Percentiles rank a stretch among this genome's conserved stretches.
Evolutionary conservation across 53 echinoderm and acorn worm species (phyloP).

Genomic region (Arbacia lixula): DNA sequence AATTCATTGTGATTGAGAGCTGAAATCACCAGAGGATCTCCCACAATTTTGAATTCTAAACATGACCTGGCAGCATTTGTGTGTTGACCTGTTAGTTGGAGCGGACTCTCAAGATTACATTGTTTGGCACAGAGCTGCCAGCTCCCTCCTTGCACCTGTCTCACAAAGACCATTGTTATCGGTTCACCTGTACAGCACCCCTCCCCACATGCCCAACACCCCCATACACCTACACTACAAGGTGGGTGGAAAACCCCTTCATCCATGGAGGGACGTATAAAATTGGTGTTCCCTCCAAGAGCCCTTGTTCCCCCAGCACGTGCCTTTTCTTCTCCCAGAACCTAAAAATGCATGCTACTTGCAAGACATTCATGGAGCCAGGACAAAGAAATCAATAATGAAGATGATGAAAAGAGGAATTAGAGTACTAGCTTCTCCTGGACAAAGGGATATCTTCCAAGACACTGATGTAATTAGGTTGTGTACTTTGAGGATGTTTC

Average conservation of each 20-base stretch:
- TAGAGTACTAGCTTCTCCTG: background rate
- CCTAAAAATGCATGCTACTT: constrained; percentile 24
- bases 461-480: background rate
- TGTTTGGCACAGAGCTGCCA: background rate
- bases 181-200: constrained; percentile 47
- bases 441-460: background rate
- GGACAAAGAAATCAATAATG: constrained; percentile 48
- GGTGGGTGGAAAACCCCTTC: too few species aligned
- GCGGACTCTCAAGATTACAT: constrained; percentile 27
- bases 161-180: constrained; percentile 2
- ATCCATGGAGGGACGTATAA: background rate
- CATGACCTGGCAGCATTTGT: constrained; percentile 42
- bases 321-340: constrained; percentile 42
- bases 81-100: constrained; percentile 17
- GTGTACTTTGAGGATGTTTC: too few species aligned
- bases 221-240: background rate
- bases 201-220: background rate
- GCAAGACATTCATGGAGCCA: background rate
- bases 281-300: background rate
- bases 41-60: constrained; percentile 18
- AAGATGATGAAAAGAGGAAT: constrained; percentile 12
- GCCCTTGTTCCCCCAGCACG: constrained; percentile 39
- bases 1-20: constrained; percentile 28
- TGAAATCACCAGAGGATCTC: constrained; percentile 38
- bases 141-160: constrained; percentile 34